Percentiles rank a stretch among this genome's conserved stretches.
Evolutionary conservation across 2,888 invertebrate genomes (phyloP).

Genomic region (Sepiola atlantica): DNA sequence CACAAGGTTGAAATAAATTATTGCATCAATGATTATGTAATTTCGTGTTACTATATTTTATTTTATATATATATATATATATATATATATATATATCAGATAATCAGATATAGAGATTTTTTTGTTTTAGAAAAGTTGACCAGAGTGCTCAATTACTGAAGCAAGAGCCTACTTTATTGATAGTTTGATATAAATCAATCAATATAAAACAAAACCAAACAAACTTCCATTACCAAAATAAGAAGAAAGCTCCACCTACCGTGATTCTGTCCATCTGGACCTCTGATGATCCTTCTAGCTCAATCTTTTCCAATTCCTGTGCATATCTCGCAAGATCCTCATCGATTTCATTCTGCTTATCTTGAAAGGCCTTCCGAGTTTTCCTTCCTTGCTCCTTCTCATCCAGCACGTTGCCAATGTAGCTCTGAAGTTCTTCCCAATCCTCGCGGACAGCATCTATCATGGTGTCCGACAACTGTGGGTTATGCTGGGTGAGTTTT

Average conservation of each 20-base stretch:
- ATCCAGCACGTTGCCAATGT: constrained; percentile 66
- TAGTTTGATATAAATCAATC: no score
- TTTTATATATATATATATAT: no score
- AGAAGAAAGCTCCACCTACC: constrained; percentile 56
- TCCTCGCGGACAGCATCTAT: constrained; percentile 67
- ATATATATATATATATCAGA: no score
- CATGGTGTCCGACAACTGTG: constrained; percentile 65
- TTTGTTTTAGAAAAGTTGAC: no score
- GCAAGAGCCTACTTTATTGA: no score
- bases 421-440: constrained; percentile 55
- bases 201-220: not conserved
- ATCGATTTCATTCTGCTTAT: constrained; percentile 66
- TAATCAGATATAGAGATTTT: no score
- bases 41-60: no score
- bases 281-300: constrained; percentile 61
- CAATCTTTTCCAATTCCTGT: constrained; percentile 67
- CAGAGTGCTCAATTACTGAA: no score
- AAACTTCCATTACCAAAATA: not conserved
- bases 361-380: constrained; percentile 61
- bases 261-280: constrained; percentile 62
- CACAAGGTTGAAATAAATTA: no score
- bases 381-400: constrained; percentile 61
- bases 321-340: constrained; percentile 68
- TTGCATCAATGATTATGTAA: no score
- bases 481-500: constrained; percentile 67